Base-by-base conservation (phyloP, 30 jellyfish, hydroid and myxozoan genomes). In the Aurelia sp. region DNA sequence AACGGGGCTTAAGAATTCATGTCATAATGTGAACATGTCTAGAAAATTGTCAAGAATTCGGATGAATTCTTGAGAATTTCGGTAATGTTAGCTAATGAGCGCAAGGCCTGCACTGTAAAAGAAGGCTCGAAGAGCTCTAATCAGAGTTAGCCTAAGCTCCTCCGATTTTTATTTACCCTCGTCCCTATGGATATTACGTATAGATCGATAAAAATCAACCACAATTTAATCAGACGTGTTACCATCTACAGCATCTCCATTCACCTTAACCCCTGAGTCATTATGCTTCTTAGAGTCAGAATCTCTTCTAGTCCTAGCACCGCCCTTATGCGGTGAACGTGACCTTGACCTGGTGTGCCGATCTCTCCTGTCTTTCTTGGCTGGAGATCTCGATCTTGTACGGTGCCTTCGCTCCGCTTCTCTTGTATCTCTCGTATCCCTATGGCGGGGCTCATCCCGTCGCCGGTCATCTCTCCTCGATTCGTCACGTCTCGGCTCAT, bases 301-400 rank as follows among this genome's bases (percentile, higher is more conserved):
- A 18, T 59, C 69, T 59, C 16, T 59, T 59, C 69, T 59, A 59
- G 33, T 59, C 33, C 33, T 59, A 5, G 69, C 11, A 18, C 83
- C 66, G 37, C 68, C 59, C 19, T 44, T 72, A 65, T 72, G 68
- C 11, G 83, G 83, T 44, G 83, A 72, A 20, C 33, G 64, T 72
- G 83, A 72, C n/a, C 67, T n/a, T 27, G 83, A 72, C 66, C 83
- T 72, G 15, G 78, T 18, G 17, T 19, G 23, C 53, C 61, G 62
- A 22, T 85, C 94, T 62, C 82, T 50, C 16, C 57, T 74, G 4
- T 67, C 88, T 21, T 57, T 47, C 41, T 35, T 75, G 17, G 65
- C 71, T 16, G 93, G 93, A 4, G 94, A 85, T 63, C 69, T 71
- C 21, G 84, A 73, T 15, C 84, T 73, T 47, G 88, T 59, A 52